Evolutionary conservation across 2,797 vertebrate genomes (phyloP), one percentile per base, ranked within the genome.

Genomic region (Balearica regulorum): DNA sequence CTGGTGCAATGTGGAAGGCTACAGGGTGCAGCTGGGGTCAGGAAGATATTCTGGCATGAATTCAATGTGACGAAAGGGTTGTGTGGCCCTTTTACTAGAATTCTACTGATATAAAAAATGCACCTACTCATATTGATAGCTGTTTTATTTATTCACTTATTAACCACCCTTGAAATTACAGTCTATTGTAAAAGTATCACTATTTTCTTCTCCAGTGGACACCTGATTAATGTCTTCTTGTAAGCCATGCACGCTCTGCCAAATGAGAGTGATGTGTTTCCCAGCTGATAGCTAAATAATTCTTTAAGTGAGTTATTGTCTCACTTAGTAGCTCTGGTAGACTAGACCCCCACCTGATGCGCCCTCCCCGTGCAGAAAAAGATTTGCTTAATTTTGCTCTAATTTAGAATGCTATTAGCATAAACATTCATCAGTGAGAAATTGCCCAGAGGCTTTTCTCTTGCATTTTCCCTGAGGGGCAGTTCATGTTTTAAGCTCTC

Each of bases 91-190:
- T 83, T 71, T 75, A 86, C 37, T 69, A n/a, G 72, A 58, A 16
- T 71, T 78, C 82, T 76, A 55, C 54, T 58, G 35, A 65, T 75
- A 35, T 6, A 84, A 69, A 83, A 84, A 77, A 43, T n/a, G 29
- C 39, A 60, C 37, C 28, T 85, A 69, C n/a, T 84, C 0, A 0
- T 71, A 89, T 44, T 72, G 69, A 81, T 78, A 60, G 31, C 51
- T 86, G 35, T 77, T 94, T 94, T 87, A 89, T 96, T 92, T 97
- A 94, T 84, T 92, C 28, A 22, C 22, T 85, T 96, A 92, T 88
- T 96, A 95, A 81, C 43, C n/a, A 75, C 62, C 80, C 82, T 94
- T 87, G 94, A 96, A 97, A 96, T 96, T 83, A 57, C 58, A 77
- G 41, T 79, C 79, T 94, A 51, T 73, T 83, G 43, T 88, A 78